These are phyloP conservation scores for Pogonognathellus flavescens DNA, from an alignment of 1,140 invertebrate species.

Conservation along the genomic window DNA sequence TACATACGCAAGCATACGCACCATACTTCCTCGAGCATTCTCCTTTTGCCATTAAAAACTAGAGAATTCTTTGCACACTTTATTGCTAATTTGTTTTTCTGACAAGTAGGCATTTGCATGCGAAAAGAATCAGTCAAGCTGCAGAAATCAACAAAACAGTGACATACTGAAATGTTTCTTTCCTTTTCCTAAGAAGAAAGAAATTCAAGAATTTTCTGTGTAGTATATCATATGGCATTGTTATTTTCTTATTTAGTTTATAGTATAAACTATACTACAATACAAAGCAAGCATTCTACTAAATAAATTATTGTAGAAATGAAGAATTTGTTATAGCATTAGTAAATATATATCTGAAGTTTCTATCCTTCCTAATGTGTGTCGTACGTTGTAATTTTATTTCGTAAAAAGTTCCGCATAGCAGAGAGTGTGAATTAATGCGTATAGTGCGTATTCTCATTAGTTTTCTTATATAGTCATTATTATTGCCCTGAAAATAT, in stretches of 20 bases:
- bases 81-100: constrained; percentile 27
- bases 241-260: no score
- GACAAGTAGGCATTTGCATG: constrained; percentile 15
- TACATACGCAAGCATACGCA: background rate
- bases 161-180: background rate
- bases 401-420: no score
- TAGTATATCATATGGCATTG: background rate
- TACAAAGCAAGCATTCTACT: no score
- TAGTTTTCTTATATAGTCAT: no score
- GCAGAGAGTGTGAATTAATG: no score
- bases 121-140: background rate
- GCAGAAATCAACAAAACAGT: constrained; percentile 23
- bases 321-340: no score
- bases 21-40: background rate
- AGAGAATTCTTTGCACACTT: background rate
- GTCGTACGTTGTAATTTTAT: no score
- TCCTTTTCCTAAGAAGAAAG: background rate
- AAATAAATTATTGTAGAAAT: no score
- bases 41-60: constrained; percentile 7
- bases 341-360: no score
- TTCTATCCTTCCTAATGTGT: no score
- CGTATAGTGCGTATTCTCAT: no score
- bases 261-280: no score
- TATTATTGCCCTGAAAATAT: background rate
- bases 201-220: background rate